A percentile compares a stretch with the other conserved stretches of the same genome.
Conservation (phyloP, 2,888 invertebrate genomes). For the Taenaris catops region DNA sequence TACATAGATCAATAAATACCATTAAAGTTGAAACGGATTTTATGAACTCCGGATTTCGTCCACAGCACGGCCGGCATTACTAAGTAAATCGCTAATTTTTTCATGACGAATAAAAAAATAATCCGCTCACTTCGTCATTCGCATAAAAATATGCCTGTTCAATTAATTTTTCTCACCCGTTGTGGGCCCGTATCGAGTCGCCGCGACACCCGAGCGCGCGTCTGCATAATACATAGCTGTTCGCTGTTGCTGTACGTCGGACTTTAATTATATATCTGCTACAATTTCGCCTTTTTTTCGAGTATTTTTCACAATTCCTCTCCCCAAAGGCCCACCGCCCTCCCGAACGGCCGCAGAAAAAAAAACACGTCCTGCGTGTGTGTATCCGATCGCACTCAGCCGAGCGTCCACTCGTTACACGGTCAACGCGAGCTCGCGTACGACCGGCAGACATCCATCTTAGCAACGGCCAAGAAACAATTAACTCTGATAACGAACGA, state of each 20-base stretch:
- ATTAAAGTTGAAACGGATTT: too few species aligned
- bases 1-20: too few species aligned
- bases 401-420: slow-evolving; percentile 30
- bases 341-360: slow-evolving; percentile 60
- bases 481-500: slow-evolving; percentile 27
- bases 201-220: slow-evolving; percentile 58
- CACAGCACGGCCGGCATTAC: too few species aligned
- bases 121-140: slow-evolving; percentile 21
- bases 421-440: slow-evolving; percentile 25
- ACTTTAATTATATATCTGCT: slow-evolving; percentile 80
- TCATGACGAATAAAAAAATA: slow-evolving; percentile 8
- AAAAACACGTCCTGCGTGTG: slow-evolving; percentile 54
- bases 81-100: too few species aligned
- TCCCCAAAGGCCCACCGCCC: slow-evolving; percentile 49
- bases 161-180: slow-evolving; percentile 47
- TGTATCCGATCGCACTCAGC: slow-evolving; percentile 35
- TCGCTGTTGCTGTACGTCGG: slow-evolving; percentile 68
- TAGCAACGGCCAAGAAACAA: slow-evolving; percentile 24
- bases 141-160: slow-evolving; percentile 34
- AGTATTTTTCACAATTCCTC: slow-evolving; percentile 79
- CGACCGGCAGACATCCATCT: slow-evolving; percentile 20
- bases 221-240: slow-evolving; percentile 75
- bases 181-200: slow-evolving; percentile 35
- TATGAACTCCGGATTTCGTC: too few species aligned
- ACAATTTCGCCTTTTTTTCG: slow-evolving; percentile 79